Conservation (phyloP, 1,140 invertebrate genomes). For the Lerema accius region DNA sequence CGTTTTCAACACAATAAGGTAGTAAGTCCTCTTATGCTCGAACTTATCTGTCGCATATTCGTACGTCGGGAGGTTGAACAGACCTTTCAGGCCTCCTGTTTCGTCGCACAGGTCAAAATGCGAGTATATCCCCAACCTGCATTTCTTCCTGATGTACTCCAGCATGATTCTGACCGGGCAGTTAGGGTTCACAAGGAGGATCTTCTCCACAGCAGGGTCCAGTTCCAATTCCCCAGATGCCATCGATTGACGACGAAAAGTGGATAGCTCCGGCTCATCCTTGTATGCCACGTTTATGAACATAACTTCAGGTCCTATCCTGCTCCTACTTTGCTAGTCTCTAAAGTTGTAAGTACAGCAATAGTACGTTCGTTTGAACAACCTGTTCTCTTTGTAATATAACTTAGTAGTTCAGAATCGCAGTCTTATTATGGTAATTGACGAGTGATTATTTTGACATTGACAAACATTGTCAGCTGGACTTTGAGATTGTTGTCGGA, state of each 20-base stretch:
- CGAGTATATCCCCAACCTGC: slow-evolving; percentile 55
- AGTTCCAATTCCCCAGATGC: slow-evolving; percentile 23
- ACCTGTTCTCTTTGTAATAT: no score
- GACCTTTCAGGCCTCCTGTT: slow-evolving; percentile 46
- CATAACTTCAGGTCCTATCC: slow-evolving; percentile 45
- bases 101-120: slow-evolving; percentile 68
- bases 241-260: slow-evolving; percentile 34
- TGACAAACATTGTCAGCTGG: not conserved
- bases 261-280: slow-evolving; percentile 60
- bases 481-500: not conserved
- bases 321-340: no score
- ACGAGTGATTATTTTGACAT: not conserved
- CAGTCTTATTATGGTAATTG: not conserved
- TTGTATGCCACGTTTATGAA: slow-evolving; percentile 62
- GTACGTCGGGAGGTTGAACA: slow-evolving; percentile 59
- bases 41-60: slow-evolving; percentile 58
- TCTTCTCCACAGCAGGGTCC: slow-evolving; percentile 57
- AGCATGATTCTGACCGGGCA: slow-evolving; percentile 67
- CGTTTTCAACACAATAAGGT: slow-evolving; percentile 58
- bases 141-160: slow-evolving; percentile 69
- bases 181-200: slow-evolving; percentile 60
- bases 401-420: not conserved
- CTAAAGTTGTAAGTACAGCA: no score
- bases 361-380: no score
- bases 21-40: slow-evolving; percentile 64